Evolutionary conservation across 1,140 invertebrate species (phyloP).

Genomic region (Penaeus japonicus): DNA sequence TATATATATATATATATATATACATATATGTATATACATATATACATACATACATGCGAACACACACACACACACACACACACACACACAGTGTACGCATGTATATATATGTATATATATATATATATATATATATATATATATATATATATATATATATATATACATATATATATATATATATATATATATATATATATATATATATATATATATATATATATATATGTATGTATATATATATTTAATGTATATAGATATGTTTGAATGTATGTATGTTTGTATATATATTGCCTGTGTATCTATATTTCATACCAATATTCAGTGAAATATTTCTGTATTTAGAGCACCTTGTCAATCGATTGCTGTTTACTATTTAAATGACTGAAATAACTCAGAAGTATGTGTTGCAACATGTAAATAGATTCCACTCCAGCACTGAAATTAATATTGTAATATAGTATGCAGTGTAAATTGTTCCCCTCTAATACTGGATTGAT

Average conservation of each 20-base stretch:
- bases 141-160: too few relatives aligned
- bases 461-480: too few relatives aligned
- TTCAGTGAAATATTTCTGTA: too few relatives aligned
- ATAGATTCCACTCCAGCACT: too few relatives aligned
- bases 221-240: neutral
- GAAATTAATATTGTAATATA: too few relatives aligned
- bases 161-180: neutral
- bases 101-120: neutral
- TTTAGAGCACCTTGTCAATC: too few relatives aligned
- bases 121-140: constrained; percentile 6
- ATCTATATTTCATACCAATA: neutral
- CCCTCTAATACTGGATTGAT: too few relatives aligned
- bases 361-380: too few relatives aligned
- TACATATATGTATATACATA: neutral
- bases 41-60: neutral
- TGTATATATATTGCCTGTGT: neutral
- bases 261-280: neutral
- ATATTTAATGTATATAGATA: neutral
- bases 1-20: neutral
- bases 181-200: neutral
- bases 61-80: neutral
- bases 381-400: too few relatives aligned
- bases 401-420: too few relatives aligned
- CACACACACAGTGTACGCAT: neutral
- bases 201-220: constrained; percentile 8